These are phyloP conservation scores for Pachyrhynchus sulphureomaculatus DNA, from an alignment of 1,140 invertebrate species.

Conservation along the genomic window DNA sequence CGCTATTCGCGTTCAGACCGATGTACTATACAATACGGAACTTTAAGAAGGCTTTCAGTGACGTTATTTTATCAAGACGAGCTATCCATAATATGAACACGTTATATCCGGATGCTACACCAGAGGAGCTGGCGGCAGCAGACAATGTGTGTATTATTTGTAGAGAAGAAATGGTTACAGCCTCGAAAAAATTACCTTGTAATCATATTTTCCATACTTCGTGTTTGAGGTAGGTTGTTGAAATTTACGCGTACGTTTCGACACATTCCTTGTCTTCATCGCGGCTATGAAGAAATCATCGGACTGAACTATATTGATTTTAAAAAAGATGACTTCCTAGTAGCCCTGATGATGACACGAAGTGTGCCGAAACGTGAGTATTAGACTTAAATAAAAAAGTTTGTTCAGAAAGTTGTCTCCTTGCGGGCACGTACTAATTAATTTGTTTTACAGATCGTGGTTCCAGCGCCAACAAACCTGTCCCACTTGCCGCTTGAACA, in stretches of 20 bases:
- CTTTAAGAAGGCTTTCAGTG: conserved; percentile 97
- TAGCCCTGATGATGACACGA: too few species aligned
- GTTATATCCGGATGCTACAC: conserved; percentile 93
- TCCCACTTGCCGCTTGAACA: conserved; percentile 97
- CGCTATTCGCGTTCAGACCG: conserved; percentile 96
- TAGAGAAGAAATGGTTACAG: conserved; percentile 85
- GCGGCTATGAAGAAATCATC: not conserved
- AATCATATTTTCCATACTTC: conserved; percentile 99
- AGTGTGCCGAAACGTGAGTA: too few species aligned
- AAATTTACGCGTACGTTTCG: not conserved
- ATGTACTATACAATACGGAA: conserved; percentile 98
- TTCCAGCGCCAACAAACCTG: conserved; percentile 99
- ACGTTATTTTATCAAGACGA: conserved; percentile 94
- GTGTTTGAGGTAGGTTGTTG: conserved; percentile 70
- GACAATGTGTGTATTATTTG: conserved; percentile 99
- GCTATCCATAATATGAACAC: conserved; percentile 99
- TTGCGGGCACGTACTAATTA: too few species aligned
- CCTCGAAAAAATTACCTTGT: conserved; percentile 97
- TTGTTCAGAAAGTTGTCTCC: too few species aligned
- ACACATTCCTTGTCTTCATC: not conserved
- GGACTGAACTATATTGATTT: too few species aligned
- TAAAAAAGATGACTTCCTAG: too few species aligned
- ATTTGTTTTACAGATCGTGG: conserved; percentile 90
- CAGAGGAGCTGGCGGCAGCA: conserved; percentile 87
- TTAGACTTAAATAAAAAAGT: too few species aligned